Percentiles rank a stretch among this genome's conserved stretches.
Conservation (phyloP, 30 jellyfish, hydroid and myxozoan species). For the Catostylus mosaicus region DNA sequence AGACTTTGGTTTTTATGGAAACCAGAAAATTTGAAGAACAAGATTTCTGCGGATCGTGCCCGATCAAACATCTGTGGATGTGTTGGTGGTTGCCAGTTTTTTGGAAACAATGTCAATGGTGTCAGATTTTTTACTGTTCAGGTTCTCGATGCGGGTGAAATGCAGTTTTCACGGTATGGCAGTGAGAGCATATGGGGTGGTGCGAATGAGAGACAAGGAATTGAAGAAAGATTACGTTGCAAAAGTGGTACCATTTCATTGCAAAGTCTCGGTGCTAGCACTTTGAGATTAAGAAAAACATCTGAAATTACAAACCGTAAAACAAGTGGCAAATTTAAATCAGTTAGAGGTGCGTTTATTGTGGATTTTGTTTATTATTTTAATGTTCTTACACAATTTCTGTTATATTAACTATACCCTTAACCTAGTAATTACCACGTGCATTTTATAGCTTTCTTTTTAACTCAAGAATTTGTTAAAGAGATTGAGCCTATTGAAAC, state of each 20-base stretch:
- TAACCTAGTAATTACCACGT: no score
- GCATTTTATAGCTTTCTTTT: not conserved
- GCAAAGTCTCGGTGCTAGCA: constrained; percentile 63
- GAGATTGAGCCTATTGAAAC: not conserved
- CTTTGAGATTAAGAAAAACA: constrained; percentile 24
- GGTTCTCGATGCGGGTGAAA: constrained; percentile 81
- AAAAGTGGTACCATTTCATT: constrained; percentile 50
- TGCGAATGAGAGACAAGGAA: constrained; percentile 74
- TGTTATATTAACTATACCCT: no score
- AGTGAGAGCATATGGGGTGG: constrained; percentile 99
- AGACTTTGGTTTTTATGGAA: constrained; percentile 95
- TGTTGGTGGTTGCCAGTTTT: constrained; percentile 95
- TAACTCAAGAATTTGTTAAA: not conserved
- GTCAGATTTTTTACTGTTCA: constrained; percentile 91
- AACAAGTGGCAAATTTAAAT: not conserved
- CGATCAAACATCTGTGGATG: constrained; percentile 89
- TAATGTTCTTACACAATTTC: no score
- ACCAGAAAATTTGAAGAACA: constrained; percentile 56
- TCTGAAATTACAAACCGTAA: constrained; percentile 53
- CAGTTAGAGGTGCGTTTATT: constrained; percentile 3
- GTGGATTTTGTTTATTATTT: not conserved
- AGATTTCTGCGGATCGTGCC: constrained; percentile 84
- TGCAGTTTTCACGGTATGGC: constrained; percentile 82
- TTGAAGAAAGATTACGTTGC: constrained; percentile 60
- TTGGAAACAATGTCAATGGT: constrained; percentile 93